A percentile compares a stretch with the other conserved stretches of the same genome.
These are phyloP conservation scores for Cyphomyrus plagiostoma DNA, from an alignment of 2,113 vertebrate species.

Conservation along the genomic window DNA sequence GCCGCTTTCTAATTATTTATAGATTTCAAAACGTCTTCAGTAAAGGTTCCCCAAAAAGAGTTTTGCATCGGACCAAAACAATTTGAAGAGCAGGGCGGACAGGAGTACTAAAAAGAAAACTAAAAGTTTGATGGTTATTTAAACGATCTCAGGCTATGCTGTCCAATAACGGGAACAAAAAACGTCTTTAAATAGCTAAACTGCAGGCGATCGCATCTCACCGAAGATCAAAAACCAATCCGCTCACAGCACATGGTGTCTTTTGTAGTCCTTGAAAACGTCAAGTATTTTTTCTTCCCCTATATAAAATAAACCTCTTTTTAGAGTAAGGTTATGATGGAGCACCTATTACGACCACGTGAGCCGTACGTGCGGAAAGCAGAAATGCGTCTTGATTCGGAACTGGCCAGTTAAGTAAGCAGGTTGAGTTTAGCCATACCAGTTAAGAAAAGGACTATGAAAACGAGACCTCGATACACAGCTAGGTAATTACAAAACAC, in stretches of 20 bases:
- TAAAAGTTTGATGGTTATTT: not conserved
- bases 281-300: not conserved
- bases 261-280: not conserved
- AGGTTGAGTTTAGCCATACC: not conserved
- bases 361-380: not conserved
- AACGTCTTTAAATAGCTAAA: not conserved
- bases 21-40: not conserved
- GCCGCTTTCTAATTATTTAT: conserved; percentile 6
- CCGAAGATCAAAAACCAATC: not conserved
- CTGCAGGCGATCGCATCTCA: not conserved
- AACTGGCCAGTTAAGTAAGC: not conserved
- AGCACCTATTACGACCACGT: not conserved
- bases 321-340: not conserved
- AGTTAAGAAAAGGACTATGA: not conserved
- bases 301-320: not conserved
- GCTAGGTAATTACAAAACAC: not conserved
- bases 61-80: not conserved
- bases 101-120: not conserved
- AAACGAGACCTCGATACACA: not conserved
- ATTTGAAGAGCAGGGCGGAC: not conserved
- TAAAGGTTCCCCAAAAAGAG: not conserved
- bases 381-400: not conserved
- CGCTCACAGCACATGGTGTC: not conserved
- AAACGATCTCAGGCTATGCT: not conserved
- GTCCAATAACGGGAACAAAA: not conserved